Conservation (phyloP, 2,888 invertebrate genomes). For the Galerucella nymphaeae region DNA sequence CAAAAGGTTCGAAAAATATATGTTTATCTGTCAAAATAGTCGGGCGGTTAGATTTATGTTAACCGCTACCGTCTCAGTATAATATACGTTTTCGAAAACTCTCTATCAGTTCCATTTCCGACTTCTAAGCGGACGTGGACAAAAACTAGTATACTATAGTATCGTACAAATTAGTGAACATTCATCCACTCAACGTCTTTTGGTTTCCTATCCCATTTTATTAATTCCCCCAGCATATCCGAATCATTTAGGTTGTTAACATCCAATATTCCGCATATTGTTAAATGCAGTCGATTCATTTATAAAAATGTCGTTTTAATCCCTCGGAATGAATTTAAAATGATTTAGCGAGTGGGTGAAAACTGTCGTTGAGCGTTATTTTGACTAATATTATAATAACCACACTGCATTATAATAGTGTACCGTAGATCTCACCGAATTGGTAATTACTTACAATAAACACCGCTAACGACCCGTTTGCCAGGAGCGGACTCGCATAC, state of each 20-base stretch:
- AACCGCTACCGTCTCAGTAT: no score
- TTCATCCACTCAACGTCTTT: no score
- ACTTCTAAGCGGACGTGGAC: no score
- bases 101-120: no score
- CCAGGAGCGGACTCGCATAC: background rate
- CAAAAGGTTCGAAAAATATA: no score
- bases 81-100: no score
- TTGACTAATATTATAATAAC: slow-evolving; percentile 6
- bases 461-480: background rate
- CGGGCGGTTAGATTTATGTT: no score
- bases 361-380: background rate
- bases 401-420: background rate
- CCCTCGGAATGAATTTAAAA: background rate
- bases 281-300: background rate
- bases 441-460: slow-evolving; percentile 1
- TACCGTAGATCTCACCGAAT: slow-evolving; percentile 1
- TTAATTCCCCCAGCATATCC: background rate
- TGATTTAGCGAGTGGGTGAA: background rate
- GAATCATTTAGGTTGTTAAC: background rate
- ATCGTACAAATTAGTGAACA: no score
- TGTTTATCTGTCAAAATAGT: no score
- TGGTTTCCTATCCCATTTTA: no score
- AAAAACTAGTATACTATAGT: no score
- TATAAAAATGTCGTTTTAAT: background rate
- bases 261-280: background rate